Conservation (phyloP, 2,888 invertebrate species). For the Tetranychus truncatus region DNA sequence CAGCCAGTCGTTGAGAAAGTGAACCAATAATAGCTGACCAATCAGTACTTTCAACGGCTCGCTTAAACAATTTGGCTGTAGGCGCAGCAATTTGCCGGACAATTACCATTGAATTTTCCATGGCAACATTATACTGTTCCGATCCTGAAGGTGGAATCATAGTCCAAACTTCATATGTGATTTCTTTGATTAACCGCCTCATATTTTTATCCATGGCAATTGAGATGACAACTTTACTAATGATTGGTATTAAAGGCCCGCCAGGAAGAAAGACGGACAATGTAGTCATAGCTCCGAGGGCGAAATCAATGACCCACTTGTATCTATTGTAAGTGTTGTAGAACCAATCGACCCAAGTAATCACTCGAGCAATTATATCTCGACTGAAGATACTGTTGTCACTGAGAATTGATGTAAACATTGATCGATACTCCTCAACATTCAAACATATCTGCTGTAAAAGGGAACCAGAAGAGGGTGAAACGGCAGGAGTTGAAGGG, state of each 20-base stretch:
- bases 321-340: not conserved
- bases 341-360: not conserved
- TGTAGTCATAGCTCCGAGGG: not conserved
- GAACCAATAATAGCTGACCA: not conserved
- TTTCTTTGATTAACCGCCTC: not conserved
- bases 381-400: not conserved
- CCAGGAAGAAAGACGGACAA: not conserved
- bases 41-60: not conserved
- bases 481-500: too few species aligned
- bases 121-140: not conserved
- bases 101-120: not conserved
- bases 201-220: not conserved
- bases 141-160: not conserved
- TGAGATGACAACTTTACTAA: not conserved
- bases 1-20: not conserved
- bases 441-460: not conserved
- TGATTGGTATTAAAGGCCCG: not conserved
- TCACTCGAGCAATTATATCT: not conserved
- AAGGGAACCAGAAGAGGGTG: too few species aligned
- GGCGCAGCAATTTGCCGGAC: not conserved
- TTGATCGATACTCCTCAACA: not conserved
- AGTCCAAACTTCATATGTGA: not conserved
- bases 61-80: not conserved
- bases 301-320: not conserved
- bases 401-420: not conserved